These are phyloP conservation scores for Pachyseris speciosa DNA, from an alignment of 64 coral and sea anemone species.

Conservation along the genomic window DNA sequence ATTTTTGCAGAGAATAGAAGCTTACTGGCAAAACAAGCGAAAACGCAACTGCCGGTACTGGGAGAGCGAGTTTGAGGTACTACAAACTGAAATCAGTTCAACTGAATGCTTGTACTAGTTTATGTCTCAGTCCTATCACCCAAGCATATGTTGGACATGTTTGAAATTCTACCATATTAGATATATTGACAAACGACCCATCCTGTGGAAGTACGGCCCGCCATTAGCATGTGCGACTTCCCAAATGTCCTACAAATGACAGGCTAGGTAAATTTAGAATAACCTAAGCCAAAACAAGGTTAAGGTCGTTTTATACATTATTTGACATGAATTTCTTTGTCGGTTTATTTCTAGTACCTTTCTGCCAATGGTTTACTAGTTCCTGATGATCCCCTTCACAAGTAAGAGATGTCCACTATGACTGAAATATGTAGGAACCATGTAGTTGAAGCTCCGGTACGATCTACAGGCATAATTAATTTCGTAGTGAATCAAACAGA, in stretches of 20 bases:
- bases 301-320: not conserved
- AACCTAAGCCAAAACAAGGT: not conserved
- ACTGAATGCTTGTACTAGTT: too few species aligned
- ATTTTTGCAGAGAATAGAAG: conserved; percentile 38
- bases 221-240: not conserved
- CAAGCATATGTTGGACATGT: not conserved
- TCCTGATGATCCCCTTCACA: conserved; percentile 12
- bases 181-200: not conserved
- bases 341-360: not conserved
- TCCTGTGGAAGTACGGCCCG: not conserved
- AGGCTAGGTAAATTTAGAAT: not conserved
- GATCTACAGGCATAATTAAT: not conserved
- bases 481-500: not conserved
- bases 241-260: not conserved
- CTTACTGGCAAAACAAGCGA: conserved; percentile 23
- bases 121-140: not conserved
- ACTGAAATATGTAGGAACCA: not conserved
- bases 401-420: not conserved
- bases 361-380: not conserved
- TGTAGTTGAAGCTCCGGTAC: not conserved
- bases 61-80: conserved; percentile 3
- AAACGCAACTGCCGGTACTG: not conserved
- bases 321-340: not conserved
- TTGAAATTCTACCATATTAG: not conserved
- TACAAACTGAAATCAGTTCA: too few species aligned